phyloP scores from a whole-genome alignment of 1,140 invertebrate species.

The Protaetia brevitarsis region DNA sequence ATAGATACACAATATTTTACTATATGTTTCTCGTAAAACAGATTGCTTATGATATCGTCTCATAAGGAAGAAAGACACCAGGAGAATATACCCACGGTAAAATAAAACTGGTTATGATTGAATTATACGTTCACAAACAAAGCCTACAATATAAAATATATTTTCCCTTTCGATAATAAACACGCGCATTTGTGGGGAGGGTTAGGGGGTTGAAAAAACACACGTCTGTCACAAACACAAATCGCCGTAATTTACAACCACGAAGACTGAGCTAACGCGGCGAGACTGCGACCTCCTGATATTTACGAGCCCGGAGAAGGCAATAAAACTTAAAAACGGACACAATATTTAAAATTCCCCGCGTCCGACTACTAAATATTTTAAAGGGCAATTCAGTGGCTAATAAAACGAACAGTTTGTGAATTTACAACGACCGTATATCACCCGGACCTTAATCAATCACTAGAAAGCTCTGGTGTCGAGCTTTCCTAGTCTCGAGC shows the following conservation, averaged over 20 bases:
- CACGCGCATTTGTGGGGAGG: not conserved
- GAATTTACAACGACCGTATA: conserved; percentile 37
- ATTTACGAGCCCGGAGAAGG: not conserved
- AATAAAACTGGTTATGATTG: not conserved
- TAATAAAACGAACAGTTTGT: conserved; percentile 37
- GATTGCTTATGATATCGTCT: not conserved
- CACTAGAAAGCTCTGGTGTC: conserved; percentile 24
- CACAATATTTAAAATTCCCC: conserved; percentile 24
- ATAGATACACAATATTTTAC: too few species aligned
- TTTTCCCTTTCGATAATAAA: conserved; percentile 21
- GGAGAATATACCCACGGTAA: not conserved
- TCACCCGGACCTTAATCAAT: conserved; percentile 30
- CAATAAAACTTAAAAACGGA: conserved; percentile 24
- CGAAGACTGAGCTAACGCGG: not conserved
- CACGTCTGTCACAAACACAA: conserved; percentile 26
- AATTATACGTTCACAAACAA: conserved; percentile 3
- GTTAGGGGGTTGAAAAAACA: conserved; percentile 20
- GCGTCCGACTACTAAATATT: conserved; percentile 24
- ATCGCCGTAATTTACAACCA: conserved; percentile 29
- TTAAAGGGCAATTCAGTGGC: conserved; percentile 30
- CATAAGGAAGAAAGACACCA: not conserved
- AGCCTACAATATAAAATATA: conserved; percentile 5
- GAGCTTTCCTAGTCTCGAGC: conserved; percentile 3
- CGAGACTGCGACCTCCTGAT: not conserved
- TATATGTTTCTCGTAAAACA: too few species aligned